Conservation (phyloP, 2,888 invertebrate genomes). For the Hyles lineata region DNA sequence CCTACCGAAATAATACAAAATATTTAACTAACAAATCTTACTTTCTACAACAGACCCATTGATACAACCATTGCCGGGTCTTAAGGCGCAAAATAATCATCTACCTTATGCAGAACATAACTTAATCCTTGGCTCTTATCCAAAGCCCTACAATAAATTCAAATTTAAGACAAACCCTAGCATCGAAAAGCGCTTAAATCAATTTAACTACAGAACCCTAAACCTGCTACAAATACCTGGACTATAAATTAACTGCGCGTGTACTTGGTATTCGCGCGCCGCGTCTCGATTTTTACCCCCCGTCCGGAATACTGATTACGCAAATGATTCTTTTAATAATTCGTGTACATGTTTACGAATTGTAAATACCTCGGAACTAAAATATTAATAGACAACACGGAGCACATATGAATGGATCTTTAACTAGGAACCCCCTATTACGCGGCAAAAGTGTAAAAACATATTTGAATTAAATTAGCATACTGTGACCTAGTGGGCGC, state of each 20-base stretch:
- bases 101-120: no score
- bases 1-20: not conserved
- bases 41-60: no score
- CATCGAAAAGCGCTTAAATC: no score
- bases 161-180: no score
- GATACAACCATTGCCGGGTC: no score
- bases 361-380: constrained; percentile 7
- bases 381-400: not conserved
- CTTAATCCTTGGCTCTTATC: no score
- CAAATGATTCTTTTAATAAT: not conserved
- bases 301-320: constrained; percentile 20
- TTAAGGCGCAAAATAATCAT: no score
- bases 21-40: no score
- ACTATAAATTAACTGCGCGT: not conserved
- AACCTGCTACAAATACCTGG: not conserved
- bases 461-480: not conserved
- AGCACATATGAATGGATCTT: not conserved
- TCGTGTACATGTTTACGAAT: constrained; percentile 1
- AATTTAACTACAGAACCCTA: no score
- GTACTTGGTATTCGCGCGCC: not conserved
- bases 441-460: not conserved
- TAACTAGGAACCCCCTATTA: not conserved
- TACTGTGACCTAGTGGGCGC: not conserved
- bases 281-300: not conserved
- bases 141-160: no score